Evolutionary conservation across 2,797 vertebrate genomes (phyloP), one percentile per base, ranked within the genome.

Genomic region (Thunnus albacares): DNA sequence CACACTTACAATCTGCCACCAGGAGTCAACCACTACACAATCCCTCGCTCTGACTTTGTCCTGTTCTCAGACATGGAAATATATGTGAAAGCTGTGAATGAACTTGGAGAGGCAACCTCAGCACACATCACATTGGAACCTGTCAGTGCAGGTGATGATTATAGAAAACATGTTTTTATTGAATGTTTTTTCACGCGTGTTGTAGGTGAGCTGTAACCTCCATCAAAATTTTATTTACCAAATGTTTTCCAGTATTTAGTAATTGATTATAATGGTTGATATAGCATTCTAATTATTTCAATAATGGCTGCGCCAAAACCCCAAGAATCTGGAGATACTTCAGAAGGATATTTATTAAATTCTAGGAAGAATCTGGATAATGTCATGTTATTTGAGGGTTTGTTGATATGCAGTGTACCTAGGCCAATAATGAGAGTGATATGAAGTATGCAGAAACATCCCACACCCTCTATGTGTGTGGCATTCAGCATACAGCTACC

Each of bases 31-130:
- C 85, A 0, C 76, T 96, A 92, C 73, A 91, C 70, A 2, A 95
- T 99, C 86, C 92, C 94, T 0, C 96, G 97, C 12, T 7, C 0
- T 1, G 88, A 90, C 68, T 96, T 97, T 15, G 9, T 41, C n/a
- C 56, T 96, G 2, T 97, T 94, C 78, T 76, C 76, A 47, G 68
- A 94, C 0, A 95, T 98, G 92, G 80, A 93, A 70, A 82, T 99
- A 83, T 96, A 95, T 81, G 96, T 99, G 61, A 94, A 88, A 12
- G 96, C 92, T 3, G 67, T 79, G 80, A 99, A 99, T 4, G 87
- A 88, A 1, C 90, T 98, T n/a, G 97, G 98, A 65, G 93, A 86
- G 20, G 58, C 77, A 11, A 79, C 76, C 5, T 95, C 96, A 26
- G 60, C n/a, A 15, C 58, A 60, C 0, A 75, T 98, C 22, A 49